These are phyloP conservation scores for Pipistrellus kuhlii DNA, from an alignment of 2,797 vertebrate genomes.

Conservation along the genomic window DNA sequence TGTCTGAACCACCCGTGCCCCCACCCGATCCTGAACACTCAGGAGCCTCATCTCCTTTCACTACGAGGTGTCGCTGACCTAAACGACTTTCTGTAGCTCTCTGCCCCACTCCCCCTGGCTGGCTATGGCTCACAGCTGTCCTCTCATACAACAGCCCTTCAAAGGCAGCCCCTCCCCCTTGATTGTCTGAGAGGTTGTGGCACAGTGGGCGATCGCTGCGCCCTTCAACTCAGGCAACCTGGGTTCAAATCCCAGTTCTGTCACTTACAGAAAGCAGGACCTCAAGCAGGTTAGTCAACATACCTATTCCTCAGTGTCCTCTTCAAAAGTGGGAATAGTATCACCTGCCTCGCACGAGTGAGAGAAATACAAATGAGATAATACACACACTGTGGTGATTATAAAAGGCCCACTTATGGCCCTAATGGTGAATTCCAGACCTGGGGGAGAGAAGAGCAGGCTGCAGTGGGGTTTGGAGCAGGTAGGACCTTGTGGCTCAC, in stretches of 20 bases:
- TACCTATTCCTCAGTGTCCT: neutral
- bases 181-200: neutral
- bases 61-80: neutral
- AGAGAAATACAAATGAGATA: slow-evolving; percentile 10
- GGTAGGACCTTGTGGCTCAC: neutral
- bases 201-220: neutral
- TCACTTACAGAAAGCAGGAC: neutral
- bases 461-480: neutral
- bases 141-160: neutral
- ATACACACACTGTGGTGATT: neutral
- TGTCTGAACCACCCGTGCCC: neutral
- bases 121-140: neutral
- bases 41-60: neutral
- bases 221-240: neutral
- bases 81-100: neutral
- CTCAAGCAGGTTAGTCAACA: neutral
- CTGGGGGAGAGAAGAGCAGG: no score
- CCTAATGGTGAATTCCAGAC: neutral
- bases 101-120: neutral
- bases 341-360: neutral
- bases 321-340: neutral
- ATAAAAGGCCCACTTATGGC: neutral
- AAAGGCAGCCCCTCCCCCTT: neutral
- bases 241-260: neutral
- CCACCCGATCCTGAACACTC: neutral